Percentiles rank a stretch among this genome's conserved stretches.
Evolutionary conservation across 2,797 vertebrate species (phyloP).

Genomic region (Pangasius sanitwongsei): DNA sequence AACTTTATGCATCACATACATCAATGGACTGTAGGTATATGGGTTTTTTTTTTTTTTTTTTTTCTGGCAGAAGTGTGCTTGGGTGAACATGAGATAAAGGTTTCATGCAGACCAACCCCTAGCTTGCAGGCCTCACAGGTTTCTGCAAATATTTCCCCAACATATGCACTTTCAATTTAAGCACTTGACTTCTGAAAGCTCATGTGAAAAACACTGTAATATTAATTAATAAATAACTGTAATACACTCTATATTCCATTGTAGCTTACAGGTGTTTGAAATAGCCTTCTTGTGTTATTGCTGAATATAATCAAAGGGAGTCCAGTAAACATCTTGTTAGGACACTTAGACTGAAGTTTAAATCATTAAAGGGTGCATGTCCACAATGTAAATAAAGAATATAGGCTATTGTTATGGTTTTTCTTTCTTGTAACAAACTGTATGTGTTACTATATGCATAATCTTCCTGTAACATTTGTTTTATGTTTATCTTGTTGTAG

Average conservation of each 20-base stretch:
- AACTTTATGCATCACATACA: slow-evolving; percentile 21
- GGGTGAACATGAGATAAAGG: neutral
- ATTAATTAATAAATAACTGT: neutral
- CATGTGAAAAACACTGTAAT: neutral
- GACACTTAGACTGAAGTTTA: neutral
- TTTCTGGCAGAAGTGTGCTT: neutral
- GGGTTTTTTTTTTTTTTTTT: no score
- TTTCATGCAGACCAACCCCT: neutral
- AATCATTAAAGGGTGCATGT: neutral
- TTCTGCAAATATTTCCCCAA: neutral
- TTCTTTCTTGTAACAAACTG: neutral
- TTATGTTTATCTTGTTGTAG: neutral
- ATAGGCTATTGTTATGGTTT: neutral
- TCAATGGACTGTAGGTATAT: neutral
- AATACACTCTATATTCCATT: neutral
- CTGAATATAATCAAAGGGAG: neutral
- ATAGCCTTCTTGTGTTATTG: neutral
- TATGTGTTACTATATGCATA: neutral
- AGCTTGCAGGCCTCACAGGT: neutral
- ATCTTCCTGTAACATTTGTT: neutral
- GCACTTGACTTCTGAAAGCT: neutral
- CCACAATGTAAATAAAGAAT: neutral
- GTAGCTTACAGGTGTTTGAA: neutral
- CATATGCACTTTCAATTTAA: neutral
- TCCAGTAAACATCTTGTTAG: neutral